phyloP scores from a whole-genome alignment of 2,113 vertebrate species.

The Pseudolaguvia tuberculata region DNA sequence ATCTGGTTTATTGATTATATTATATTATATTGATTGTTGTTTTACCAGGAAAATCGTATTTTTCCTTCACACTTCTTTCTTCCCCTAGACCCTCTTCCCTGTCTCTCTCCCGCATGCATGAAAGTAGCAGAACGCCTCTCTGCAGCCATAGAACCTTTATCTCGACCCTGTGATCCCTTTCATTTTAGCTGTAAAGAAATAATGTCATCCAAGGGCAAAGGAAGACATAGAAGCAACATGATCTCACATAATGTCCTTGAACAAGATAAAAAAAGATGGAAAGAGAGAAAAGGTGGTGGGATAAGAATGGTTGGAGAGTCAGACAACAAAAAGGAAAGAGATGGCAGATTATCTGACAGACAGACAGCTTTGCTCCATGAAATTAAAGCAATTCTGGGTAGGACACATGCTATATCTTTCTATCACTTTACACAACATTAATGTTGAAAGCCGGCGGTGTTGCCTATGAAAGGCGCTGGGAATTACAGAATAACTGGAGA shows the following conservation, averaged over 20 bases:
- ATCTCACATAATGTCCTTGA: conserved; percentile 36
- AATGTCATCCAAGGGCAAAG: conserved; percentile 31
- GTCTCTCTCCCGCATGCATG: conserved; percentile 61
- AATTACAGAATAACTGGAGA: no score
- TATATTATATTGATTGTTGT: background rate
- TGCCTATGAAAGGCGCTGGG: no score
- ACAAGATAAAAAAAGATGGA: background rate
- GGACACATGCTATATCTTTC: conserved; percentile 12
- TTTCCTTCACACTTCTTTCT: conserved; percentile 22
- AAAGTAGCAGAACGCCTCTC: conserved; percentile 58
- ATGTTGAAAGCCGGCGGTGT: no score
- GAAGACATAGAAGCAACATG: conserved; percentile 45
- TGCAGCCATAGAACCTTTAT: conserved; percentile 66
- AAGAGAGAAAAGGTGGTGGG: conserved; percentile 18
- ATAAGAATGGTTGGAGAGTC: conserved; percentile 13
- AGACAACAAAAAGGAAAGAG: background rate
- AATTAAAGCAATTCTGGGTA: conserved; percentile 66
- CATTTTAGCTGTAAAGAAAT: conserved; percentile 63
- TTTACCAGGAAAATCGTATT: background rate
- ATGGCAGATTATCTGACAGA: conserved; percentile 51
- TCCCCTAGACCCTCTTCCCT: conserved; percentile 54
- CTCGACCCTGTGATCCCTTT: conserved; percentile 71
- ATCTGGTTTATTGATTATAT: background rate
- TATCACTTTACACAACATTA: background rate
- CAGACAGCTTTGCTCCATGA: conserved; percentile 53